These are phyloP conservation scores for Parazoanthus swiftii DNA, from an alignment of 92 coral and sea anemone genomes.

Conservation along the genomic window DNA sequence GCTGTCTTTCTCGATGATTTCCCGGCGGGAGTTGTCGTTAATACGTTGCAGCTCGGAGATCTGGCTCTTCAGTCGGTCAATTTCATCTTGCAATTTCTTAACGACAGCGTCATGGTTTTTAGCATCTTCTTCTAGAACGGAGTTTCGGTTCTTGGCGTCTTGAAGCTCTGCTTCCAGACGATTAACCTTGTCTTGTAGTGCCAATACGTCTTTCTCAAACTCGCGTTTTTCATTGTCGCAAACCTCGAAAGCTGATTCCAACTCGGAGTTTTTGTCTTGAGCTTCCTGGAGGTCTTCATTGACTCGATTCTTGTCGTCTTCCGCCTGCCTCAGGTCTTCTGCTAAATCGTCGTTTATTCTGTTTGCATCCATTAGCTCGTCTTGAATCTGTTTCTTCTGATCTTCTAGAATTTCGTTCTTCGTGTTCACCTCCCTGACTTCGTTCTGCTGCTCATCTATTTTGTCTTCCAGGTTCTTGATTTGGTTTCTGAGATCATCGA, in stretches of 20 bases:
- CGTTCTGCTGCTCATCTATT: slow-evolving; percentile 84
- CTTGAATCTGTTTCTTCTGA: slow-evolving; percentile 91
- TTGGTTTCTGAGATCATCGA: slow-evolving; percentile 86
- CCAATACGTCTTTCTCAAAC: slow-evolving; percentile 81
- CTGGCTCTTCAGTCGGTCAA: slow-evolving; percentile 77
- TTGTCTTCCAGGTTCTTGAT: slow-evolving; percentile 83
- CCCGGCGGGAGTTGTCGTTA: slow-evolving; percentile 72
- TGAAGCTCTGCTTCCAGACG: slow-evolving; percentile 86
- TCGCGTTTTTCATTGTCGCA: slow-evolving; percentile 85
- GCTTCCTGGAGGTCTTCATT: slow-evolving; percentile 77
- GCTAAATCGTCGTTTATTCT: slow-evolving; percentile 80
- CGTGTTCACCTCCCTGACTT: slow-evolving; percentile 81
- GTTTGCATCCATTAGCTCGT: slow-evolving; percentile 83
- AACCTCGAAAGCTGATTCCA: slow-evolving; percentile 80
- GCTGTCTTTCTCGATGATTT: slow-evolving; percentile 79
- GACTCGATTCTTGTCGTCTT: slow-evolving; percentile 75
- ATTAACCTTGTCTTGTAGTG: slow-evolving; percentile 69
- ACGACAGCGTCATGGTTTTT: slow-evolving; percentile 71
- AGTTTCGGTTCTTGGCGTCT: slow-evolving; percentile 71
- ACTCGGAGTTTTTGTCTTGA: slow-evolving; percentile 76
- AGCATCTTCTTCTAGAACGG: slow-evolving; percentile 79
- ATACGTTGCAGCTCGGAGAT: slow-evolving; percentile 82
- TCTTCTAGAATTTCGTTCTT: slow-evolving; percentile 96
- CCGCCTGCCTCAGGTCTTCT: slow-evolving; percentile 74
- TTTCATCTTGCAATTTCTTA: slow-evolving; percentile 80